Conservation (phyloP, 2,113 vertebrate species). For the Neodon shergylaensis region DNA sequence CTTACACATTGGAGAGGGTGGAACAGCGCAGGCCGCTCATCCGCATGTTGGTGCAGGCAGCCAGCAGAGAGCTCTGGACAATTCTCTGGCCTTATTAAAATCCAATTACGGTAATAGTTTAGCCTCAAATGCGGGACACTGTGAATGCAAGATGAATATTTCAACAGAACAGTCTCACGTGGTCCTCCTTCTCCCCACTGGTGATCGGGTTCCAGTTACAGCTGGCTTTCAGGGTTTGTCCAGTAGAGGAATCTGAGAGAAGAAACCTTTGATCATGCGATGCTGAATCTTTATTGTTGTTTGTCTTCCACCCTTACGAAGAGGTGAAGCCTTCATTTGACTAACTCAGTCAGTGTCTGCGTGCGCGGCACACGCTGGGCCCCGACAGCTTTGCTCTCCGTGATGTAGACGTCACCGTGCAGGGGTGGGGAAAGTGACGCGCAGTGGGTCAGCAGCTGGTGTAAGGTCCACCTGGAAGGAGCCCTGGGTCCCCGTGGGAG, state of each 20-base stretch:
- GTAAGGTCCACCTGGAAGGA: accelerated
- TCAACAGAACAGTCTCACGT: accelerated
- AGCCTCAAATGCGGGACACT: not conserved
- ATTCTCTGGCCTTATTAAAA: not conserved
- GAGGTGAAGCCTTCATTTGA: not conserved
- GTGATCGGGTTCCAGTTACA: accelerated
- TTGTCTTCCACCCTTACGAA: not conserved
- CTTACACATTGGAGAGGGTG: accelerated
- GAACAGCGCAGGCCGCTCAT: not conserved
- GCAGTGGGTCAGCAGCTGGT: accelerated
- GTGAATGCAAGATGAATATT: not conserved
- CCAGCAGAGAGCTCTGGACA: not conserved
- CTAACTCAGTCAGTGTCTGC: not conserved
- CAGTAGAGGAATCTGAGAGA: not conserved
- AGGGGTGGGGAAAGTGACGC: accelerated
- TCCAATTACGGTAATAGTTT: not conserved
- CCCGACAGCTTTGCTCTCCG: not conserved
- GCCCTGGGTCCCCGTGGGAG: accelerated
- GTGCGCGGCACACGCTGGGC: not conserved
- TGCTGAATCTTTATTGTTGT: not conserved
- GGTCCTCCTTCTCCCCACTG: not conserved
- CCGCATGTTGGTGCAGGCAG: not conserved
- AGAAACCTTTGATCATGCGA: not conserved
- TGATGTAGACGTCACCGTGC: accelerated
- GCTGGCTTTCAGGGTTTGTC: not conserved